phyloP scores from a whole-genome alignment of 92 coral and sea anemone species.

The Ricordea florida region DNA sequence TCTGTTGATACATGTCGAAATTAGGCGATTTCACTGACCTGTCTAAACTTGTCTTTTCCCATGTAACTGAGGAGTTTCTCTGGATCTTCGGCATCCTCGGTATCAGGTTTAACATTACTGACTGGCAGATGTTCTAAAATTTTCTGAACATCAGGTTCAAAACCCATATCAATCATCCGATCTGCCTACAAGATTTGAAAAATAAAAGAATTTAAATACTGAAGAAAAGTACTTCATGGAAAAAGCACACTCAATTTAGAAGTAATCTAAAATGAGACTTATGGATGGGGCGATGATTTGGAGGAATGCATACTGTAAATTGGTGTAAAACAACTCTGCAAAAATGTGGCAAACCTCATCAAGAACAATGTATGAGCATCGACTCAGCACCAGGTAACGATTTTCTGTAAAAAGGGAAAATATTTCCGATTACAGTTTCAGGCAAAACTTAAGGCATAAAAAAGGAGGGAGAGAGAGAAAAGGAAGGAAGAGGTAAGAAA shows the following conservation, averaged over 20 bases:
- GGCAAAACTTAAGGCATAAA: neutral
- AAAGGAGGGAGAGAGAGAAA: neutral
- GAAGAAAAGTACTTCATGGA: no score
- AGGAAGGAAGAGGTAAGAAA: neutral
- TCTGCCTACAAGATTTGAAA: slow-evolving; percentile 95
- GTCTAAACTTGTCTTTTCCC: slow-evolving; percentile 94
- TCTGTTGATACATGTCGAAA: neutral
- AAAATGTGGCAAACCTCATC: no score
- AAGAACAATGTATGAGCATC: slow-evolving; percentile 92
- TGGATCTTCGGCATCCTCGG: slow-evolving; percentile 96
- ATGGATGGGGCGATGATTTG: no score
- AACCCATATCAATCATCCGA: slow-evolving; percentile 99
- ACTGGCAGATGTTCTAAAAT: slow-evolving; percentile 98
- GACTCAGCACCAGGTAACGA: slow-evolving; percentile 93
- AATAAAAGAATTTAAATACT: no score
- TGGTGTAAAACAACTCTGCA: no score
- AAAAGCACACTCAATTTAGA: no score
- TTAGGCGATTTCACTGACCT: slow-evolving; percentile 54
- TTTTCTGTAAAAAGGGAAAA: slow-evolving; percentile 62
- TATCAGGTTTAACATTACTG: slow-evolving; percentile 92
- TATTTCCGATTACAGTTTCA: no score
- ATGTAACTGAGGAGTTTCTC: slow-evolving; percentile 83
- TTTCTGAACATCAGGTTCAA: slow-evolving; percentile 98
- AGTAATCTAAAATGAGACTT: no score
- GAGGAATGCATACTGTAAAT: no score